Evolutionary conservation across 2,797 vertebrate genomes (phyloP), one percentile per base, ranked within the genome.

Genomic region (Artibeus jamaicensis): DNA sequence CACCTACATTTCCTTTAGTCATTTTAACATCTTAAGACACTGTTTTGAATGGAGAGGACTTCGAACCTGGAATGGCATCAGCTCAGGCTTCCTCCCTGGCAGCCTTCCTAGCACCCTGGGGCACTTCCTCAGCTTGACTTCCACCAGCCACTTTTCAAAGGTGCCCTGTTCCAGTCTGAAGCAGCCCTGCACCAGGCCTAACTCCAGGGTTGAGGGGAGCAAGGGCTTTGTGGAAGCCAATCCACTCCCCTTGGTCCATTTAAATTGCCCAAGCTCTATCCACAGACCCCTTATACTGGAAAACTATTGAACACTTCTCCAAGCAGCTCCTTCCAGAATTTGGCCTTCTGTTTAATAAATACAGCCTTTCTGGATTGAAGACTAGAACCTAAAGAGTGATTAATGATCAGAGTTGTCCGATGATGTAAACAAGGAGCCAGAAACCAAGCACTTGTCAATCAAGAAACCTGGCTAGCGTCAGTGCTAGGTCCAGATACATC

Each of bases 131-230:
- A 29, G 9, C 46, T 73, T 37, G 39, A 24, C 39, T 22, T 82
- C 11, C 1, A 2, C 29, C 6, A 73, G 59, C 24, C 18, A 7
- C 42, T 53, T 82, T 86, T 48, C 71, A 59, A 86, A 71, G 39
- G 34, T 39, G 2, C 16, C 26, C 1, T 4, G 6, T 26, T 71
- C 14, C 5, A 7, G 10, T 37, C 44, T 59, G 34, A 89, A 46
- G 3, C 5, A 86, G 16, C 14, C 22, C 39, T 2, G n/a, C 5
- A 32, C 37, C 26, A 48, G 86, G 67, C n/a, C 11, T 21, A 32
- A 22, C 42, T 1, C 19, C 6, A 1, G 6, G 3, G 1, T 24
- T 0, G 3, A 50, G 9, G 0, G 26, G 21, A 74, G 8, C 34
- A 76, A 62, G 32, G 9, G 5, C 44, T 18, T 4, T 3, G 1